These are phyloP conservation scores for Dasypolia templi DNA, from an alignment of 2,888 invertebrate genomes.

Conservation along the genomic window DNA sequence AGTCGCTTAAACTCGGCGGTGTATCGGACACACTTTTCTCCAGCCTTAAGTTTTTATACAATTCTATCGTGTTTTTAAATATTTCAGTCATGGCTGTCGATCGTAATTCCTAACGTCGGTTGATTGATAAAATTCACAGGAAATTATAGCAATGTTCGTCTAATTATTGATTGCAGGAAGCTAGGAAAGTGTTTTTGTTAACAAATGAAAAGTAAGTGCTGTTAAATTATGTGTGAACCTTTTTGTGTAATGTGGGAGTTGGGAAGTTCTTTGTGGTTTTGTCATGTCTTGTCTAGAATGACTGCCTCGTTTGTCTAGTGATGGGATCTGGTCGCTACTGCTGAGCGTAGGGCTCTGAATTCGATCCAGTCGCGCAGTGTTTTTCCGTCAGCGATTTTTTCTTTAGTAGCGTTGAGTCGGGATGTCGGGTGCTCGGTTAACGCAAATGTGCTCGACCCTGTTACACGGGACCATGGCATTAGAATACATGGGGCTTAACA, in stretches of 20 bases:
- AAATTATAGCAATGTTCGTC: conserved; percentile 39
- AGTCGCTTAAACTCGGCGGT: too few relatives aligned
- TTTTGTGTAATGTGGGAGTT: conserved; percentile 14
- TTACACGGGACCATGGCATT: too few relatives aligned
- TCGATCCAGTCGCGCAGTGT: not conserved
- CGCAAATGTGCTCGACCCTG: too few relatives aligned
- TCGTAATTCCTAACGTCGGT: conserved; percentile 15
- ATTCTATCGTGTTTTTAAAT: too few relatives aligned
- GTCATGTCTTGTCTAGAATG: not conserved
- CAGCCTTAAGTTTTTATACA: too few relatives aligned
- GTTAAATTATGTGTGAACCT: conserved; percentile 25
- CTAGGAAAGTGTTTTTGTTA: conserved; percentile 32
- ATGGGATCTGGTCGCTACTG: not conserved
- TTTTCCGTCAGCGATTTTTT: not conserved
- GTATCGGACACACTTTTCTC: too few relatives aligned
- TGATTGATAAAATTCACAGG: conserved; percentile 50
- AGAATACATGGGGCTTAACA: too few relatives aligned
- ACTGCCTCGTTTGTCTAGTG: not conserved
- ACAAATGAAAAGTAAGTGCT: conserved; percentile 25
- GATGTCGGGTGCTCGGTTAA: too few relatives aligned
- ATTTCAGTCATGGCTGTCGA: conserved; percentile 8
- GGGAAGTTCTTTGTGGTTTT: not conserved
- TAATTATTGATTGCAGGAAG: conserved; percentile 49
- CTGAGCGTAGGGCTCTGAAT: not conserved
- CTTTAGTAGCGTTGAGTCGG: not conserved